phyloP scores from a whole-genome alignment of 2,888 invertebrate genomes.

The Stenurella melanura region DNA sequence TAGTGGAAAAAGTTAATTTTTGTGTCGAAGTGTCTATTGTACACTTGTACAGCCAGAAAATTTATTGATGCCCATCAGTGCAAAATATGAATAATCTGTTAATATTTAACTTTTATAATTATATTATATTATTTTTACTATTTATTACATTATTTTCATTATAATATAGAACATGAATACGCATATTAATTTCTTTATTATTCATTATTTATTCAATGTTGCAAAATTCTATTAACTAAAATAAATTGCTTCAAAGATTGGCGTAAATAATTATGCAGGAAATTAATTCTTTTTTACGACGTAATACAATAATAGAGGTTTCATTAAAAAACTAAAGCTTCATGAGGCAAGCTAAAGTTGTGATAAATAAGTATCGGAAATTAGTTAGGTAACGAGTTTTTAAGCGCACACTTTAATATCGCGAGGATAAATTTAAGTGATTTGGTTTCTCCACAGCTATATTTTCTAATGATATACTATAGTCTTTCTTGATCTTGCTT shows the following conservation, averaged over 20 bases:
- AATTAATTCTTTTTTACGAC: neutral
- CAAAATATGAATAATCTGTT: too few species aligned
- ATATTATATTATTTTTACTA: too few species aligned
- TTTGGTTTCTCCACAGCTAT: neutral
- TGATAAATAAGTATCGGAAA: conserved; percentile 7
- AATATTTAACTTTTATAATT: too few species aligned
- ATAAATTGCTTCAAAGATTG: neutral
- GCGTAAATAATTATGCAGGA: neutral
- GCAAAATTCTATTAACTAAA: neutral
- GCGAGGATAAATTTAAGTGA: neutral
- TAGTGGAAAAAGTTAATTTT: too few species aligned
- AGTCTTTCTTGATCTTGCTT: neutral
- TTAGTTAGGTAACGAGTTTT: neutral
- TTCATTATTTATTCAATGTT: neutral
- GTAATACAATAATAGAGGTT: neutral
- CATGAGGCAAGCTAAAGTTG: neutral
- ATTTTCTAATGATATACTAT: conserved; percentile 3
- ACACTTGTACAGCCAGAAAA: too few species aligned
- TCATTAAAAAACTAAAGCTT: neutral
- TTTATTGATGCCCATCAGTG: too few species aligned
- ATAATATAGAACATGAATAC: too few species aligned
- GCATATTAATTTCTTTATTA: too few species aligned
- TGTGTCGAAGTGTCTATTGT: too few species aligned
- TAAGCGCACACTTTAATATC: neutral
- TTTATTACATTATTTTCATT: too few species aligned